Evolutionary conservation across 2,888 invertebrate species (phyloP).

Genomic region (Smittia sp.): DNA sequence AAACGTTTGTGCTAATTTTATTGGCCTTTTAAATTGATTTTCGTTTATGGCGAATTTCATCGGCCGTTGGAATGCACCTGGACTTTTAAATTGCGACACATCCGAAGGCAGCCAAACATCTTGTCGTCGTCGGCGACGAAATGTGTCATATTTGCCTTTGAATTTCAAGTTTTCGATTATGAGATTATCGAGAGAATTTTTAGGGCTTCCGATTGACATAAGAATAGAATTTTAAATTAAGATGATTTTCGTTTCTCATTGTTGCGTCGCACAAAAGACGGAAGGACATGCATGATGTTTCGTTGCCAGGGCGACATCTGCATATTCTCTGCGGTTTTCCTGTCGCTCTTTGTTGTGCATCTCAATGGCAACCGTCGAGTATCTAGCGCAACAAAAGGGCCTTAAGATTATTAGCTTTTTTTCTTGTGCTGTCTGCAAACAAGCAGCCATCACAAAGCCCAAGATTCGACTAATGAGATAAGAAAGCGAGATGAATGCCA

Average conservation of each 20-base stretch:
- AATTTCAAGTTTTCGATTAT: conserved; percentile 22
- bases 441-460: conserved; percentile 6
- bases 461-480: conserved; percentile 33
- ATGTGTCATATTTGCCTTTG: not conserved
- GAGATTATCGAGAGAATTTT: conserved; percentile 28
- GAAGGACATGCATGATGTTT: conserved; percentile 16
- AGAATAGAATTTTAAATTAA: conserved; percentile 38
- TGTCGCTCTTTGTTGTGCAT: conserved; percentile 10
- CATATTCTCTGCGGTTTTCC: conserved; percentile 25
- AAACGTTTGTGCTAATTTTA: conserved; percentile 16
- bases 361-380: conserved; percentile 20
- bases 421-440: conserved; percentile 4
- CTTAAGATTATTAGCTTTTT: conserved; percentile 33
- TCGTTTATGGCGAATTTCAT: not conserved
- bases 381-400: conserved; percentile 25
- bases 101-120: not conserved
- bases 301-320: conserved; percentile 25
- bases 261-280: not conserved
- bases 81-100: not conserved
- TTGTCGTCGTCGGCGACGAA: not conserved
- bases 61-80: conserved; percentile 6
- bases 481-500: conserved; percentile 23
- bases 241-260: conserved; percentile 12
- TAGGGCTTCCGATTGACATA: conserved; percentile 38
- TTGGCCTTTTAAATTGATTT: not conserved